phyloP scores from a whole-genome alignment of 2,888 invertebrate genomes.

The Hirudinaria manillensis region DNA sequence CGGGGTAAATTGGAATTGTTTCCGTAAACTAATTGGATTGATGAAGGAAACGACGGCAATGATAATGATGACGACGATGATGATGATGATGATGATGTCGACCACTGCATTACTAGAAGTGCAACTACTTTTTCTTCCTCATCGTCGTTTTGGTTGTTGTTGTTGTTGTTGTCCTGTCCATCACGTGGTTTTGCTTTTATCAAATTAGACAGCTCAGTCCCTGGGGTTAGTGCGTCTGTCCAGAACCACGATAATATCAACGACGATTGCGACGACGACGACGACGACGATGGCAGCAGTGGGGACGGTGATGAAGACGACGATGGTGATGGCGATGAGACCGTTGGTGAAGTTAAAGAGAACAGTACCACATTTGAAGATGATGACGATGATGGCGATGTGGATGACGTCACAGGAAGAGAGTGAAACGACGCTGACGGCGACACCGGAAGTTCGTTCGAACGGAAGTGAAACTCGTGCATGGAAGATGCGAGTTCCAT shows the following conservation, averaged over 20 bases:
- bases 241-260: background rate
- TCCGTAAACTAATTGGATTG: background rate
- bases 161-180: too few relatives aligned
- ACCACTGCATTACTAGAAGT: background rate
- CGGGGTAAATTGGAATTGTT: too few relatives aligned
- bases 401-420: background rate
- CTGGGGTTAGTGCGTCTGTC: too few relatives aligned
- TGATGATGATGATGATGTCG: conserved; percentile 4
- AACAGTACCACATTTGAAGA: background rate
- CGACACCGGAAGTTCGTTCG: too few relatives aligned
- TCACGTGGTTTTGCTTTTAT: too few relatives aligned
- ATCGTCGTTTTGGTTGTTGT: background rate
- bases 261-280: conserved; percentile 5
- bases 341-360: background rate
- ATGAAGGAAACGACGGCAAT: background rate
- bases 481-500: too few relatives aligned
- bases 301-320: background rate
- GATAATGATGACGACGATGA: background rate
- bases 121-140: background rate
- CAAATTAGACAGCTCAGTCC: too few relatives aligned
- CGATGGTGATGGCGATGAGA: background rate
- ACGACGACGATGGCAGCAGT: background rate
- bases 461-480: too few relatives aligned
- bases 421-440: background rate
- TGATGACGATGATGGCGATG: conserved; percentile 3